phyloP scores from a whole-genome alignment of 2,888 invertebrate species.

The Tenthredo livida region DNA sequence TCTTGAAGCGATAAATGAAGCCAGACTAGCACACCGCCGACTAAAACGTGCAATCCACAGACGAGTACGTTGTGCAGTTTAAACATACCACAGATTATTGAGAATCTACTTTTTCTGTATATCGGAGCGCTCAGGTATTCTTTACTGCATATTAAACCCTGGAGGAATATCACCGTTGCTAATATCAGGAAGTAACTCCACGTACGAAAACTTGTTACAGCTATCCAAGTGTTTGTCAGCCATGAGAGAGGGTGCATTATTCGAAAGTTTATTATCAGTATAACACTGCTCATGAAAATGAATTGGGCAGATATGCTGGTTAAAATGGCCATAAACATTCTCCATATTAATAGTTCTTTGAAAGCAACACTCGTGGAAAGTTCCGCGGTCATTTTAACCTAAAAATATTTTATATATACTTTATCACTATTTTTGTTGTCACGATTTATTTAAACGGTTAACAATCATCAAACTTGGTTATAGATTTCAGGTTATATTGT shows the following conservation, averaged over 20 bases:
- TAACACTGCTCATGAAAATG: constrained; percentile 69
- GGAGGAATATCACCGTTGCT: constrained; percentile 83
- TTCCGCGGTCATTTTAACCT: constrained; percentile 77
- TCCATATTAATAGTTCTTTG: constrained; percentile 81
- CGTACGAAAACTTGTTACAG: constrained; percentile 83
- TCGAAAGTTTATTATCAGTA: constrained; percentile 81
- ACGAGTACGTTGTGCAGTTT: constrained; percentile 82
- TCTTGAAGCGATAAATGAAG: constrained; percentile 85
- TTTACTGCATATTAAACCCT: constrained; percentile 87
- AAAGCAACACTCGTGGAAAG: constrained; percentile 79
- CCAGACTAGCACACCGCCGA: constrained; percentile 85
- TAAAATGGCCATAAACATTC: constrained; percentile 82
- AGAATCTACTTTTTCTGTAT: constrained; percentile 85
- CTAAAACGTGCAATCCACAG: constrained; percentile 81
- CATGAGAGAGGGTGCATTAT: constrained; percentile 84
- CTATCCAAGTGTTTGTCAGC: constrained; percentile 82
- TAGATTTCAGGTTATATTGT: neutral
- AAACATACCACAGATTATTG: constrained; percentile 83
- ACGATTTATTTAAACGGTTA: neutral
- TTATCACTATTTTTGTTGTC: constrained; percentile 76
- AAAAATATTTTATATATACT: neutral
- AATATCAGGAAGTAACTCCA: constrained; percentile 85
- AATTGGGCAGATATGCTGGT: constrained; percentile 80
- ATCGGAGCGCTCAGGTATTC: constrained; percentile 83
- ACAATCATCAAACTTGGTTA: neutral